Conservation (phyloP, 2,113 vertebrate genomes). For the Hoplias malabaricus region DNA sequence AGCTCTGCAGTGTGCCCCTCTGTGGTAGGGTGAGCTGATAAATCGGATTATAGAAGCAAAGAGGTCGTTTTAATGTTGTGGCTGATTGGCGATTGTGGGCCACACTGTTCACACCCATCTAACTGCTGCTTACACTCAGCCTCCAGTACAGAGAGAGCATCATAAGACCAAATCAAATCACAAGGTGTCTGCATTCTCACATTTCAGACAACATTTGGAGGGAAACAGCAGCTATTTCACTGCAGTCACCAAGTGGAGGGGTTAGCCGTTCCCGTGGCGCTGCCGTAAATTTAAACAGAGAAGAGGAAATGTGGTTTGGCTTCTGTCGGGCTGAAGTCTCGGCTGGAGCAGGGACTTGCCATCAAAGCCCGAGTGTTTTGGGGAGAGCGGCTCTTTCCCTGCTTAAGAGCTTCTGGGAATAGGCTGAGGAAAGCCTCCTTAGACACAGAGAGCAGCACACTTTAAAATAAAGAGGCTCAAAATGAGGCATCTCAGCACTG, state of each 20-base stretch:
- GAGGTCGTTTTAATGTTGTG: too few relatives aligned
- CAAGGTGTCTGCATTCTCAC: conserved; percentile 48
- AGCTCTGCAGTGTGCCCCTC: too few relatives aligned
- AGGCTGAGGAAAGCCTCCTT: conserved; percentile 30
- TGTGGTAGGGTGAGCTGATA: too few relatives aligned
- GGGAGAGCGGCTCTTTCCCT: conserved; percentile 28
- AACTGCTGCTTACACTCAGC: conserved; percentile 4
- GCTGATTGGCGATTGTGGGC: too few relatives aligned
- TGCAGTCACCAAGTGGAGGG: conserved; percentile 11
- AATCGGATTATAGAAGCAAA: too few relatives aligned
- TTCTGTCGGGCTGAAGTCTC: conserved; percentile 41
- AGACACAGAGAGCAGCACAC: conserved; percentile 29
- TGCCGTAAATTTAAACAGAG: conserved; percentile 61
- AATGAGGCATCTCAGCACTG: conserved; percentile 10
- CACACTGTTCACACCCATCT: not conserved
- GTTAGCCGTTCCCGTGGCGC: conserved; percentile 26
- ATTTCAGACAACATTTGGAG: conserved; percentile 29
- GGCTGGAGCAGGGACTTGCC: conserved; percentile 28
- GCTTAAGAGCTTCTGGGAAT: conserved; percentile 34
- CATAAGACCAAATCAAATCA: conserved; percentile 25
- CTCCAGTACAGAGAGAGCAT: conserved; percentile 12
- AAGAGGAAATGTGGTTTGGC: conserved; percentile 64
- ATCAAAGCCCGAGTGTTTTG: conserved; percentile 28
- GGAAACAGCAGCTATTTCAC: conserved; percentile 33
- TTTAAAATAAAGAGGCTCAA: conserved; percentile 43